Evolutionary conservation across 2,888 invertebrate species (phyloP), one percentile per base, ranked within the genome.

Genomic region (Thelaira solivaga): DNA sequence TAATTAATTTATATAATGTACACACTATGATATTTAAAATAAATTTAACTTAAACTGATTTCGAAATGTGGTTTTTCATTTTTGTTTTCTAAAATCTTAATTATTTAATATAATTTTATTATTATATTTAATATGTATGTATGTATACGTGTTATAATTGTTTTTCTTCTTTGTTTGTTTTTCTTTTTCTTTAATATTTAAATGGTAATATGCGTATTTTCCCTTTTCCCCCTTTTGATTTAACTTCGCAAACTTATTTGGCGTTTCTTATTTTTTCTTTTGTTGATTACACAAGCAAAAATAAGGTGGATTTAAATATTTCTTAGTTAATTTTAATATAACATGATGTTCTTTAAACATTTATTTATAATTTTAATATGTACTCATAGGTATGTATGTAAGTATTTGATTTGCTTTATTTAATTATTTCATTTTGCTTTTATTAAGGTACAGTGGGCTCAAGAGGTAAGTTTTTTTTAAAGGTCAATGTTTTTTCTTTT

Each of bases 151-250:
- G 13, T n/a, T 36, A 13, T 8, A 13, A 6, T 36, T 36, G 65
- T 11, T 49, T 31, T 29, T 67, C 11, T 39, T 53, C 59, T 34
- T 34, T 41, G 39, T 49, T 36, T 20, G n/a, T 57, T 24, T 51
- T 43, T 2, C 31, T n/a, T n/a, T n/a, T n/a, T n/a, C n/a, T n/a
- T n/a, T n/a, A n/a, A n/a, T 72, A 72, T 65, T 69, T 78, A 78
- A 74, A 78, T 74, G 69, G 73, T 78, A 78, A 78, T 80, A 80
- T 82, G 82, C 82, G 81, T 82, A 81, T 81, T 80, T 82, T 80
- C 73, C 80, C 75, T 75, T 81, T 80, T 80, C 71, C 80, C 80
- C 80, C 74, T 57, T 67, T 68, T 64, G 22, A 24, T 45, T 62
- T 62, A 53, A 65, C 64, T 68, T 47, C 59, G 47, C 74, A 75